Conservation (phyloP, 2,888 invertebrate genomes). For the Diaperis boleti region DNA sequence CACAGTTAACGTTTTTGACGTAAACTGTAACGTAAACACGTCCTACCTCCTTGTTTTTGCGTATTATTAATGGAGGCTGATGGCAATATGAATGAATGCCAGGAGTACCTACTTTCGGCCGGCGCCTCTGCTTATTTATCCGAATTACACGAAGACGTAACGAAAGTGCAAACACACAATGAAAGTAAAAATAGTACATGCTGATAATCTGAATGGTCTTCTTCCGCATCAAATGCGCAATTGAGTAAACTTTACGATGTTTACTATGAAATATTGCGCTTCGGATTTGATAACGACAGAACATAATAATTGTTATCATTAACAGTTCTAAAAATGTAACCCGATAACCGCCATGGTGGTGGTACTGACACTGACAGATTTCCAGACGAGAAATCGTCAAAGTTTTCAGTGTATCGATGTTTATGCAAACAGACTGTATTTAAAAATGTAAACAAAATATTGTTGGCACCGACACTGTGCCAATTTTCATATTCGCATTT, state of each 20-base stretch:
- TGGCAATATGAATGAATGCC: slow-evolving; percentile 20
- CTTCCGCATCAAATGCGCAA: slow-evolving; percentile 11
- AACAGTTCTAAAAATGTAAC: neutral
- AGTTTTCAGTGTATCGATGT: neutral
- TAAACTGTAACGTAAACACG: slow-evolving; percentile 26
- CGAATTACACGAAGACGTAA: no score
- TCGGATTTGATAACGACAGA: slow-evolving; percentile 19
- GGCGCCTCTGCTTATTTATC: no score
- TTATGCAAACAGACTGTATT: neutral
- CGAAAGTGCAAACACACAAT: neutral
- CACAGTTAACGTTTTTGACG: slow-evolving; percentile 27
- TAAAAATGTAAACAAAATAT: neutral
- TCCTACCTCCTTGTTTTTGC: slow-evolving; percentile 9
- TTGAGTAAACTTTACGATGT: slow-evolving; percentile 19
- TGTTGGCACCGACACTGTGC: neutral
- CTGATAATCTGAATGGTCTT: slow-evolving; percentile 5
- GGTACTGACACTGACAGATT: neutral
- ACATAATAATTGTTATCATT: slow-evolving; percentile 7
- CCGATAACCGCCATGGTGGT: neutral
- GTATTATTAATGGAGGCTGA: slow-evolving; percentile 13
- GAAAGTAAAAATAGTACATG: neutral
- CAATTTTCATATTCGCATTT: neutral
- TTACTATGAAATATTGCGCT: slow-evolving; percentile 29
- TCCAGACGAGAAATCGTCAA: neutral
- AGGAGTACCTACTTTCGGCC: neutral